These are phyloP conservation scores for Sarotherodon lohbergeri DNA, from an alignment of 2,113 vertebrate species.

Conservation along the genomic window DNA sequence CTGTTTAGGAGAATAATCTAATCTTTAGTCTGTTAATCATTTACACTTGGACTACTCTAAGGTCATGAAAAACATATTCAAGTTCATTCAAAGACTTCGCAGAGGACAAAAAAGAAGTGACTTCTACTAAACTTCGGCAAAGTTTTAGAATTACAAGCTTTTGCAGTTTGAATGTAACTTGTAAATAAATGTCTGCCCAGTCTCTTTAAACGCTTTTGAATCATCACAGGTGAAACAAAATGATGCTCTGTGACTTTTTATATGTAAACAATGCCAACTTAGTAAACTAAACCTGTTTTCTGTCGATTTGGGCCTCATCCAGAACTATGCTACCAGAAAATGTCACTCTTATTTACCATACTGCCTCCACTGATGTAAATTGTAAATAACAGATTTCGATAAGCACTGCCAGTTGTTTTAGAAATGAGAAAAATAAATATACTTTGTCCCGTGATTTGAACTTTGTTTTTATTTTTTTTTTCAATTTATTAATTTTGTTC, in stretches of 20 bases:
- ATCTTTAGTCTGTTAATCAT: neutral
- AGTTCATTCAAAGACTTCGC: neutral
- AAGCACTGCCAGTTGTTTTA: neutral
- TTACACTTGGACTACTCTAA: neutral
- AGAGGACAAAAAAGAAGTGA: neutral
- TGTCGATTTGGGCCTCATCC: neutral
- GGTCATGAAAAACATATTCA: neutral
- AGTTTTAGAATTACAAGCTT: neutral
- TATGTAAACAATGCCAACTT: neutral
- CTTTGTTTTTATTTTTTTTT: neutral
- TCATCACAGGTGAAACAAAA: neutral
- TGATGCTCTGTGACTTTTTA: neutral
- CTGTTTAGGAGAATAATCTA: slow-evolving; percentile 9
- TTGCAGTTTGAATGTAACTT: neutral
- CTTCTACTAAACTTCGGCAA: neutral
- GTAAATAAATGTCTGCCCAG: neutral
- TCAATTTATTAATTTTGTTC: neutral
- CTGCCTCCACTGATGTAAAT: neutral
- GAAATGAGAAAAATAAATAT: neutral
- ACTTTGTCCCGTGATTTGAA: neutral
- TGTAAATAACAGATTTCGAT: neutral
- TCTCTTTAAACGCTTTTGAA: neutral
- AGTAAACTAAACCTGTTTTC: neutral
- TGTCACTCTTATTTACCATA: neutral
- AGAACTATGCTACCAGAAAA: neutral